These are phyloP conservation scores for Microplitis mediator DNA, from an alignment of 1,140 invertebrate genomes.

Conservation along the genomic window DNA sequence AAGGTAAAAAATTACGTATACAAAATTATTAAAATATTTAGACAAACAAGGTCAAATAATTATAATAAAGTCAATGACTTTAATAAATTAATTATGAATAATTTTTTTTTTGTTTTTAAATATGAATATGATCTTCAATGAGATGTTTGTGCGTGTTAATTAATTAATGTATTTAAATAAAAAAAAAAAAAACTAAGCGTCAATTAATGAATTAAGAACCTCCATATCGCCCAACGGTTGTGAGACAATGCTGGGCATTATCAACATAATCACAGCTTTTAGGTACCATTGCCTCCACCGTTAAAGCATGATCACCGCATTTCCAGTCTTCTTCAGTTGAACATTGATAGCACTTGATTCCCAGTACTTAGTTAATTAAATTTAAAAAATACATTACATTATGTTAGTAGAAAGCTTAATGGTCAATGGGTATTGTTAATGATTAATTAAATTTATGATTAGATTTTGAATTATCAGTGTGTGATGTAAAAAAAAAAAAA, in stretches of 20 bases:
- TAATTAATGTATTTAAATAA: not conserved
- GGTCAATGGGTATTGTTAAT: not conserved
- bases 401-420: not conserved
- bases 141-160: conserved; percentile 42
- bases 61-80: no score
- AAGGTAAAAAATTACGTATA: no score
- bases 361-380: conserved; percentile 54
- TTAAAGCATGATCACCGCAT: conserved; percentile 77
- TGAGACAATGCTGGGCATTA: conserved; percentile 84
- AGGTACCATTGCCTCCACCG: conserved; percentile 66
- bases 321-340: conserved; percentile 73
- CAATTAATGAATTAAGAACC: conserved; percentile 45
- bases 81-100: no score
- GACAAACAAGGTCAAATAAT: no score
- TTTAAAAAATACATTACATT: not conserved
- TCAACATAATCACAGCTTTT: conserved; percentile 76
- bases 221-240: conserved; percentile 71
- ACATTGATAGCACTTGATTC: conserved; percentile 83
- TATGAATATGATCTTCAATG: not conserved
- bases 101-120: not conserved
- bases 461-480: no score
- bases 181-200: not conserved
- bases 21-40: no score
- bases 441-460: not conserved
- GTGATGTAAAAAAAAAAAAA: no score